Base-by-base conservation (phyloP, 2,888 invertebrate species). In the Philaethria dido region DNA sequence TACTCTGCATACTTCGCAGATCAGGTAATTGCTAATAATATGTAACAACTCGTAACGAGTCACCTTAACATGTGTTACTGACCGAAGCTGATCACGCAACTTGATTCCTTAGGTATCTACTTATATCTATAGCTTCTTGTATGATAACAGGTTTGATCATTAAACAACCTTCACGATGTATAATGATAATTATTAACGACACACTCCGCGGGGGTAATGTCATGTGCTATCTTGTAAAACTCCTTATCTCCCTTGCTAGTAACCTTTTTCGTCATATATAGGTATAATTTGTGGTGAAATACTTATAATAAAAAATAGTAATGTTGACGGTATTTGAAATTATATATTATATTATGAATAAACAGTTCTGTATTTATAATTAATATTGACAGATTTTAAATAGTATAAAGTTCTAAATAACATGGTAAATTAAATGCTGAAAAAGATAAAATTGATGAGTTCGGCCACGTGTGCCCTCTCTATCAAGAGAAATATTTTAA, bases 131-230 rank as follows among this genome's bases (percentile, higher is more conserved):
- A 55, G 4, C 42, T 57, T 57, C 39, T 57, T 57, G 25, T 55
- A 66, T 36, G 62, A 54, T 60, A 63, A 69, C 66, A 60, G 42
- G 60, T 66, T 60, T 54, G 44, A 42, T 47, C 52, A 20, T 33
- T 63, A 55, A 55, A 11, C 39, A 39, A 57, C 33, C 57, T 64
- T 33, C 39, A 57, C 18, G 9, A 44, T 44, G 42, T 39, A 29
- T 62, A 16, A 29, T 20, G 16, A 22, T 59, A 48, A 42, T 42
- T 48, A 52, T 52, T 11, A 20, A 39, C 39, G 25, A 64, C 36
- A 47, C 13, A 59, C 47, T 25, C 42, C n/a, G n/a, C n/a, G 9
- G 59, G 39, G 11, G 16, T 33, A 33, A 42, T 25, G 25, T 33
- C 25, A 14, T 42, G 45, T 16, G 44, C 3, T 47, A 48, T 57